These are phyloP conservation scores for Pediacus dermestoides DNA, from an alignment of 2,888 invertebrate species.

Conservation along the genomic window DNA sequence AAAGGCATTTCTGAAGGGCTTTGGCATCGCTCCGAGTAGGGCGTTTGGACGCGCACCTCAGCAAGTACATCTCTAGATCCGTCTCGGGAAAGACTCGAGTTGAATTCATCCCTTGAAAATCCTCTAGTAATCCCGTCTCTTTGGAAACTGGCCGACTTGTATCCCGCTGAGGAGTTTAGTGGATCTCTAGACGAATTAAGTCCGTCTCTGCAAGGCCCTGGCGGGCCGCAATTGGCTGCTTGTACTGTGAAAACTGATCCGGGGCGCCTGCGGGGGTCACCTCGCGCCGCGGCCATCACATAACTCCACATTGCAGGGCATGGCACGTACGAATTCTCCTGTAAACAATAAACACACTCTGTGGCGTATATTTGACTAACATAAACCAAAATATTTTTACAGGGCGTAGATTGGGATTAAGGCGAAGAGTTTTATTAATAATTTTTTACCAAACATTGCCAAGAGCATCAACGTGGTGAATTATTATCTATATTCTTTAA, in stretches of 20 bases:
- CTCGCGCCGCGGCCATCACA: constrained; percentile 68
- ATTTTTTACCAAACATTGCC: no score
- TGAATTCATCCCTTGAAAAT: constrained; percentile 24
- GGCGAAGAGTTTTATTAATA: no score
- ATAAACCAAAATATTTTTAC: no score
- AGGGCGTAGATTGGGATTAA: no score
- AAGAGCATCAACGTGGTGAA: no score
- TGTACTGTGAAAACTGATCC: constrained; percentile 45
- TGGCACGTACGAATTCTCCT: constrained; percentile 22
- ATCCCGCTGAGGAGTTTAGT: constrained; percentile 16
- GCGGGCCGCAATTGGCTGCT: constrained; percentile 34
- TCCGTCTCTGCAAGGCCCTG: constrained; percentile 45
- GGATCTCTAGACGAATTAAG: constrained; percentile 27
- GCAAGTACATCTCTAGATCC: constrained; percentile 45
- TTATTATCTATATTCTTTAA: no score
- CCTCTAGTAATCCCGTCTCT: constrained; percentile 24
- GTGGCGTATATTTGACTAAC: no score
- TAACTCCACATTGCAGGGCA: constrained; percentile 66
- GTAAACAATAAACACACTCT: no score
- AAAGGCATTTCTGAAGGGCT: constrained; percentile 29
- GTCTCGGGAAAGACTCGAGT: constrained; percentile 38
- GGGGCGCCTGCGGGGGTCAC: constrained; percentile 55
- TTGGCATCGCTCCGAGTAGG: constrained; percentile 28
- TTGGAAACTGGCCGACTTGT: constrained; percentile 19
- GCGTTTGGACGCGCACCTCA: constrained; percentile 45